Evolutionary conservation across 2,797 vertebrate genomes (phyloP).

Genomic region (Xiphorhynchus erythropygius): DNA sequence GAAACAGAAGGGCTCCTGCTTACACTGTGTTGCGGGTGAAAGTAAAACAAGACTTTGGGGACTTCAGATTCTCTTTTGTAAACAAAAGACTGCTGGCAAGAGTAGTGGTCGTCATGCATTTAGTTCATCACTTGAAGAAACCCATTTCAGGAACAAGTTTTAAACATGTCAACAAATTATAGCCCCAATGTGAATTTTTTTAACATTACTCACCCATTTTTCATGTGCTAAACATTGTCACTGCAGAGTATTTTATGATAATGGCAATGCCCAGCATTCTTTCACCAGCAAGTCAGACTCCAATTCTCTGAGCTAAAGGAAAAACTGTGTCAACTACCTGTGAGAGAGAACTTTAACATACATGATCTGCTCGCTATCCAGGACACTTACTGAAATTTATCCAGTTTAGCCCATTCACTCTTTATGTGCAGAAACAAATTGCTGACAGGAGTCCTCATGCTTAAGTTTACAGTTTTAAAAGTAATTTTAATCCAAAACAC

Average conservation of each 20-base stretch:
- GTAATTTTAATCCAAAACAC: background rate
- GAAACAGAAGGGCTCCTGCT: background rate
- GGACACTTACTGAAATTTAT: background rate
- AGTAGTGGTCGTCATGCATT: background rate
- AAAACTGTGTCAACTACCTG: background rate
- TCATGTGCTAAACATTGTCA: background rate
- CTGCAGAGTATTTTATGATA: background rate
- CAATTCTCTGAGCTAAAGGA: background rate
- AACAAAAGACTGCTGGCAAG: background rate
- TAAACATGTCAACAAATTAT: background rate
- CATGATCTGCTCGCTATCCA: background rate
- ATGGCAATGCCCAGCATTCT: background rate
- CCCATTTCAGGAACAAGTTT: background rate
- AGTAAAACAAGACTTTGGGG: background rate
- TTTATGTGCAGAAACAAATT: background rate
- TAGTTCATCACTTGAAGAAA: background rate
- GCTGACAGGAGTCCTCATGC: background rate
- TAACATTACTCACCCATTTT: background rate
- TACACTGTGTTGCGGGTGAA: rapidly evolving
- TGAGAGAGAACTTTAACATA: background rate
- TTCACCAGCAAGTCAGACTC: background rate
- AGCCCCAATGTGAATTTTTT: rapidly evolving
- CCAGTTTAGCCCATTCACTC: background rate
- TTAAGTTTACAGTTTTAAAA: background rate
- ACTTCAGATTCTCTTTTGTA: background rate